These are phyloP conservation scores for Scaptomyza montana DNA, from an alignment of 1,140 invertebrate species.

Conservation along the genomic window DNA sequence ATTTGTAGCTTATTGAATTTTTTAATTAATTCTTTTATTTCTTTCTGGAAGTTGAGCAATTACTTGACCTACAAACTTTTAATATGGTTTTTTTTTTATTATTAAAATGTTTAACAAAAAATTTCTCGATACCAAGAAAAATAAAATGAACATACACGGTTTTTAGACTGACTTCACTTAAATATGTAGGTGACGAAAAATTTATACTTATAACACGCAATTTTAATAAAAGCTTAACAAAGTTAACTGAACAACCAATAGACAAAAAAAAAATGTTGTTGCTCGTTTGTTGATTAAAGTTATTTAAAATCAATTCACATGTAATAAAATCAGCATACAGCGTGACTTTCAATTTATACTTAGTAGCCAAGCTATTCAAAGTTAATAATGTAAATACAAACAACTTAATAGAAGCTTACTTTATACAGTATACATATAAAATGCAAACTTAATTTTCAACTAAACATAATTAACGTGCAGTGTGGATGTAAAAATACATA, in stretches of 20 bases:
- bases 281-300: slow-evolving; percentile 50
- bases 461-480: too few relatives aligned
- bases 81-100: too few relatives aligned
- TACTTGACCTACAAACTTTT: too few relatives aligned
- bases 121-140: too few relatives aligned
- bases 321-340: slow-evolving; percentile 23
- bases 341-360: slow-evolving; percentile 38
- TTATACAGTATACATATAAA: slow-evolving; percentile 16
- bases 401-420: slow-evolving; percentile 7
- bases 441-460: slow-evolving; percentile 1
- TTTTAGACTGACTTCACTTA: too few relatives aligned
- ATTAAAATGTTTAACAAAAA: too few relatives aligned
- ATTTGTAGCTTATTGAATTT: not conserved
- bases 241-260: slow-evolving; percentile 11
- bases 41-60: not conserved
- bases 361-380: slow-evolving; percentile 38
- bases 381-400: slow-evolving; percentile 52
- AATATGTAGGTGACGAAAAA: not conserved
- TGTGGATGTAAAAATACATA: slow-evolving; percentile 11
- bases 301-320: slow-evolving; percentile 65
- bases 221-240: not conserved
- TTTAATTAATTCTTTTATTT: not conserved
- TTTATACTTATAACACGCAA: not conserved
- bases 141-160: too few relatives aligned
- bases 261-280: slow-evolving; percentile 8